Evolutionary conservation across 2,797 vertebrate genomes (phyloP).

Genomic region (Buphagus erythrorhynchus): DNA sequence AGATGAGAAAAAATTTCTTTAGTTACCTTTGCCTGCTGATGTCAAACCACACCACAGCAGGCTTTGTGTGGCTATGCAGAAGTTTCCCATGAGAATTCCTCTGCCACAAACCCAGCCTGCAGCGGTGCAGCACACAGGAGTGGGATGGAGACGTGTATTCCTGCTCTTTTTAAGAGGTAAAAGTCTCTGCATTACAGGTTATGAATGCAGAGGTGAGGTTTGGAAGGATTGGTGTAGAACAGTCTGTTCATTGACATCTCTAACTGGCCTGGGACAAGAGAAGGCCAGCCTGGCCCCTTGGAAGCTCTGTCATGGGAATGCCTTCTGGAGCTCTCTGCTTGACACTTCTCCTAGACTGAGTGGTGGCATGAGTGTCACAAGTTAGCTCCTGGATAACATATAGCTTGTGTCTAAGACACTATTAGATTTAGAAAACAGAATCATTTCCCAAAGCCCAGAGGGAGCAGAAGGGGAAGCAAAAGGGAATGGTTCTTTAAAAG

Average conservation of each 20-base stretch:
- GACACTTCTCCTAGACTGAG: not conserved
- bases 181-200: not conserved
- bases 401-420: constrained; percentile 52
- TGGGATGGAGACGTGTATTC: accelerated
- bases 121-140: not conserved
- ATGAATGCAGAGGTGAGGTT: not conserved
- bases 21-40: not conserved
- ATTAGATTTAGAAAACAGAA: constrained; percentile 66
- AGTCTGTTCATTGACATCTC: not conserved
- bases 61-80: not conserved
- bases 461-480: constrained; percentile 58
- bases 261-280: not conserved
- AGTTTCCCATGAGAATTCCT: not conserved
- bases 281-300: not conserved
- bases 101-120: not conserved
- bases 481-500: constrained; percentile 63
- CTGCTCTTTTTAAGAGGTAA: not conserved
- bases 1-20: not conserved
- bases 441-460: constrained; percentile 65
- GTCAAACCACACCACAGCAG: not conserved
- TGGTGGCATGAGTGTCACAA: not conserved
- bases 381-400: constrained; percentile 57
- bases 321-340: not conserved
- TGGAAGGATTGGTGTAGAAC: not conserved
- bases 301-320: not conserved